Base-by-base conservation (phyloP, 2,113 vertebrate species). In the Chitala chitala region DNA sequence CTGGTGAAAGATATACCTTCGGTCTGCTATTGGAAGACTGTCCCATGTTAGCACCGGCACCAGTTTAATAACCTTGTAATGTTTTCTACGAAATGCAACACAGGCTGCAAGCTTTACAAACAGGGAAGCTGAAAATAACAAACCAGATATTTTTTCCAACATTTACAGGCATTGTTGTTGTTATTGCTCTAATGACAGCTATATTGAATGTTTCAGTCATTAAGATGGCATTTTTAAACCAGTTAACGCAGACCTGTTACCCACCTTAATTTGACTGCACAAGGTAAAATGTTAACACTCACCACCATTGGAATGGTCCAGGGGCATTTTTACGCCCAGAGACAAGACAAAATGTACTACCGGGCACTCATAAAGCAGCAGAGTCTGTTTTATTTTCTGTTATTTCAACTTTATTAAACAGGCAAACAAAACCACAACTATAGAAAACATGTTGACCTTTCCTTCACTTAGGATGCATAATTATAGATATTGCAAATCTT, bases 401-500 rank as follows among this genome's bases (percentile, higher is more conserved):
- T 50, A 2, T 61, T 22, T 63, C 58, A 15, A 33, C 71, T 73
- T 73, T 73, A 73, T 58, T 65, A 77, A 76, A 82, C 75, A 81
- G 74, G 74, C 74, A 83, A 72, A 77, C 75, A 78, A 83, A 77
- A 72, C 46, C 65, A 77, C 22, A 38, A 72, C 24, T 73, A 36
- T 80, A 78, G 68, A 81, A 80, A 78, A 79, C 50, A 36, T 66
- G 66, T 20, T 31, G 58, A 70, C 61, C 38, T 58, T 61, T 64
- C 55, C 53, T 77, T 75, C 69, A 69, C 73, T 73, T 63, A 38
- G 50, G 75, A 79, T 73, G 70, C 71, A 79, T 75, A 77, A 76
- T 63, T 55, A 46, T 61, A 61, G 38, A 61, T 72, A 75, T 68
- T 38, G 61, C 75, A 76, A 77, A 72, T 77, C 72, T 44, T 13